Percentiles rank a stretch among this genome's conserved stretches.
Evolutionary conservation across 2,888 invertebrate species (phyloP).

Genomic region (Amphipoea lucens): DNA sequence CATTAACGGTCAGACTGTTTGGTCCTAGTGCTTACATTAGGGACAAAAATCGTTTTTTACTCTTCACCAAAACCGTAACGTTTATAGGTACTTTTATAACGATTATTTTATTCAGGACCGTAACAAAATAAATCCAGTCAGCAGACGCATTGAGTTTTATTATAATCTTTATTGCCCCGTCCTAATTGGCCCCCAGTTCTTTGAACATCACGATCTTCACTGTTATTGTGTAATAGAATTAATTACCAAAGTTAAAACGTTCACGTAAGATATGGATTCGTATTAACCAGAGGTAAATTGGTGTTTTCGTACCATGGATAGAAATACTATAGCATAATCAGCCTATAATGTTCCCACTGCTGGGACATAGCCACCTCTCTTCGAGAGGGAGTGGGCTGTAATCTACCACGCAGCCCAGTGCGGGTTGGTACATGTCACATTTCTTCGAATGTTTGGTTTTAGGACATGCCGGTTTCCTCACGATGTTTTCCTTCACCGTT

Average conservation of each 20-base stretch:
- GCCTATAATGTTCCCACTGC: not conserved
- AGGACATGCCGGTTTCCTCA: not conserved
- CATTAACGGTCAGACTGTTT: not conserved
- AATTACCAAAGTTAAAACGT: constrained; percentile 47
- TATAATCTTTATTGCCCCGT: constrained; percentile 57
- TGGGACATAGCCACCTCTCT: not conserved
- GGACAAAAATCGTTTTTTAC: not conserved
- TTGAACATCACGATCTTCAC: constrained; percentile 53
- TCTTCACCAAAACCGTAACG: constrained; percentile 6
- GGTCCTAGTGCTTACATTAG: not conserved
- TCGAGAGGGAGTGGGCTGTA: too few species aligned
- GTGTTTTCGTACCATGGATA: not conserved
- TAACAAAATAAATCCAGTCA: constrained; percentile 54
- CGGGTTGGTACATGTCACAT: not conserved
- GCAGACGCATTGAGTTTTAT: constrained; percentile 60
- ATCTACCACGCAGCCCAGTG: too few species aligned
- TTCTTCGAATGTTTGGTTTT: not conserved
- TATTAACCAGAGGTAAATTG: not conserved
- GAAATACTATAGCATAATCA: not conserved
- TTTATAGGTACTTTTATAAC: constrained; percentile 37
- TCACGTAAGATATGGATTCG: constrained; percentile 24
- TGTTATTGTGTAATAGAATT: constrained; percentile 55
- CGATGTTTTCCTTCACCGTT: not conserved
- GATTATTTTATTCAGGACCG: constrained; percentile 44
- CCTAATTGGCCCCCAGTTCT: constrained; percentile 58